phyloP scores from a whole-genome alignment of 1,140 invertebrate species.

The Zaprionus gabonicus region DNA sequence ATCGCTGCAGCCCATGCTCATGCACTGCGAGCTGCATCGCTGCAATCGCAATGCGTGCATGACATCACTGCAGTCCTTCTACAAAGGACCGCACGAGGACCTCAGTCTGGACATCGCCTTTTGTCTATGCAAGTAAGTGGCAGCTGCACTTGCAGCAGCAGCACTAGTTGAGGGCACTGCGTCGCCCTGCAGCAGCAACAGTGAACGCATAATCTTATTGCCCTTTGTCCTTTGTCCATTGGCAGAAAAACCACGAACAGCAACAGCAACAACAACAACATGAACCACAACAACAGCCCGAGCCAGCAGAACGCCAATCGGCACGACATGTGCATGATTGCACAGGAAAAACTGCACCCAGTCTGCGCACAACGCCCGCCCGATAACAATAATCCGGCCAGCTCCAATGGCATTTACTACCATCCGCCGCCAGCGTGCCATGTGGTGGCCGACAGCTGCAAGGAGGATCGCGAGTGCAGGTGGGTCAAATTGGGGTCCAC shows the following conservation, averaged over 20 bases:
- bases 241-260: slow-evolving; percentile 88
- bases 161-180: background rate
- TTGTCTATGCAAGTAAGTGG: slow-evolving; percentile 95
- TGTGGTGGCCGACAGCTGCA: slow-evolving; percentile 91
- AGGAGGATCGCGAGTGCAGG: slow-evolving; percentile 90
- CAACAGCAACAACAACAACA: slow-evolving; percentile 67
- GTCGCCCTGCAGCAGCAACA: background rate
- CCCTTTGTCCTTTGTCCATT: slow-evolving; percentile 35
- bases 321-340: slow-evolving; percentile 93
- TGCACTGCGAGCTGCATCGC: slow-evolving; percentile 90
- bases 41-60: slow-evolving; percentile 94
- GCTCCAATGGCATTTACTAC: slow-evolving; percentile 83
- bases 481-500: slow-evolving; percentile 72
- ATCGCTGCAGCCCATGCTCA: slow-evolving; percentile 91
- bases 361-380: slow-evolving; percentile 92
- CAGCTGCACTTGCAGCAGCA: slow-evolving; percentile 28
- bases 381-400: slow-evolving; percentile 86
- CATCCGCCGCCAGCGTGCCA: slow-evolving; percentile 91
- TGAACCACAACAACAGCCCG: slow-evolving; percentile 32
- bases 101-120: slow-evolving; percentile 95
- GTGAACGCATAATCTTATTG: slow-evolving; percentile 5
- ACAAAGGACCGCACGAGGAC: slow-evolving; percentile 90
- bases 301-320: slow-evolving; percentile 85
- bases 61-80: slow-evolving; percentile 93
- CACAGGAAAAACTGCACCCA: slow-evolving; percentile 94